Conservation (phyloP, 2,888 invertebrate genomes). For the Amorpha juglandis region DNA sequence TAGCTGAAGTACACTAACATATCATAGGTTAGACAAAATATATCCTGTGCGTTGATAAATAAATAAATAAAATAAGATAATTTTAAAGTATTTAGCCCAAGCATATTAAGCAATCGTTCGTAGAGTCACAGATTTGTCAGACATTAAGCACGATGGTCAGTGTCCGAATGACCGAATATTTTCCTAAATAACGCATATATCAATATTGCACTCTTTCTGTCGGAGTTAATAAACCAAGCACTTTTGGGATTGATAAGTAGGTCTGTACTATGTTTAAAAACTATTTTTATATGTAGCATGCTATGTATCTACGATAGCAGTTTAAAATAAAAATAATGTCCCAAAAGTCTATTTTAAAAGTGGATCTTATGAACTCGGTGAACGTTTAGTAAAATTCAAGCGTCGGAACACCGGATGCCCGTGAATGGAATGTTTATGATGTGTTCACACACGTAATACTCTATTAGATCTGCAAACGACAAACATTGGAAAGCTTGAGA, state of each 20-base stretch:
- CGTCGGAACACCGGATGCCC: constrained; percentile 29
- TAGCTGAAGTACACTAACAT: not conserved
- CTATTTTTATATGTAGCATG: no score
- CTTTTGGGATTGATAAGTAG: no score
- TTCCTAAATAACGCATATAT: not conserved
- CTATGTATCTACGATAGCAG: no score
- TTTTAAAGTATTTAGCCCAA: constrained; percentile 1
- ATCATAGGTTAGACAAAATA: not conserved
- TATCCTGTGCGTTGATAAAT: constrained; percentile 1
- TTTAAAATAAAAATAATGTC: not conserved
- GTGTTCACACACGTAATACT: constrained; percentile 38
- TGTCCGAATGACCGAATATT: no score
- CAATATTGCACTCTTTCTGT: not conserved
- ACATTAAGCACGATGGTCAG: not conserved
- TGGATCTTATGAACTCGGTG: constrained; percentile 12
- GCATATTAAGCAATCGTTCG: constrained; percentile 2
- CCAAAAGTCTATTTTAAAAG: not conserved
- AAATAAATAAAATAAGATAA: no score
- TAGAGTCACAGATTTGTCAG: not conserved
- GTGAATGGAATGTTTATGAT: constrained; percentile 37
- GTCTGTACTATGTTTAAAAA: no score
- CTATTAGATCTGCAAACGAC: constrained; percentile 44
- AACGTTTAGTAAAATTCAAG: constrained; percentile 8
- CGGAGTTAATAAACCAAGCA: no score
- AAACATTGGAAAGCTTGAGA: constrained; percentile 61